Evolutionary conservation across 2,888 invertebrate genomes (phyloP), one percentile per base, ranked within the genome.

Genomic region (Actias luna): DNA sequence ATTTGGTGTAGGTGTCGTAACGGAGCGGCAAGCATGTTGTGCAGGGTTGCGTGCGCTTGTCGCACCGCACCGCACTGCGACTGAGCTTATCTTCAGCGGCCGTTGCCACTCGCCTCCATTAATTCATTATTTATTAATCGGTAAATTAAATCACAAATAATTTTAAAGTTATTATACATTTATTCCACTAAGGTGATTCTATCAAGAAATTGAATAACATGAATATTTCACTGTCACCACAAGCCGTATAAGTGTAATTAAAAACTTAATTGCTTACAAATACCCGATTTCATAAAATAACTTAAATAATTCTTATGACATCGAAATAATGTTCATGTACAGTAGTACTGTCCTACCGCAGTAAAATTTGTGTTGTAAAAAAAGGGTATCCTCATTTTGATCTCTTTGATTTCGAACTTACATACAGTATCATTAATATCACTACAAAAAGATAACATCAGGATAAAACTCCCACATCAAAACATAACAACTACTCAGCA

Each of bases 1-100:
- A 91, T 90, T 92, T 85, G 90, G 91, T 89, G 92, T 92, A 89
- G 90, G 89, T 92, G 91, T 92, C 91, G 92, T 87, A 92, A 92
- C 90, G 85, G 84, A 87, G 88, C 87, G 85, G 84, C 89, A 86
- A 83, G 89, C 90, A 88, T 83, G 89, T 89, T 89, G 81, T 80
- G 80, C 78, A 80, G 86, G 84, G 83, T 83, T 85, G 87, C 87
- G 84, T 84, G 87, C 78, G 85, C 76, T 39, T 22, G 46, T 25
- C 83, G 86, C 85, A 79, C 74, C 80, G 76, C n/a, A n/a, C n/a
- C n/a, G n/a, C n/a, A n/a, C n/a, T n/a, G n/a, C n/a, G 78, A 64
- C 79, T 78, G 79, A 67, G 84, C 83, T 80, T 82, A 78, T 83
- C 86, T 84, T 78, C 83, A 73, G 75, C 83, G 88, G 85, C 83